Evolutionary conservation across 30 jellyfish, hydroid and myxozoan genomes (phyloP).

Genomic region (Sanderia malayensis): DNA sequence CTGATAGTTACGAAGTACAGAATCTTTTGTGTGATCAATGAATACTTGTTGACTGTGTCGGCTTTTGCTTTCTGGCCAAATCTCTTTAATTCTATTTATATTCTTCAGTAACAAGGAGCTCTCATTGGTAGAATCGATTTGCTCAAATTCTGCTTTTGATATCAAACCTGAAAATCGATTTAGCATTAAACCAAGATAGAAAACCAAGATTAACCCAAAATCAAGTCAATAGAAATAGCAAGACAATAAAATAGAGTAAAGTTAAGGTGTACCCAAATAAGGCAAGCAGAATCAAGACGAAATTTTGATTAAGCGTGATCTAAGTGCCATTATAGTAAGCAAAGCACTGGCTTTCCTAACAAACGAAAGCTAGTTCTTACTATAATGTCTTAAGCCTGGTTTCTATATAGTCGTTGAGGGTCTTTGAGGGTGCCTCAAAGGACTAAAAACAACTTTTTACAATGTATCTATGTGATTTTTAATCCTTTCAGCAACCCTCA

Average conservation of each 20-base stretch:
- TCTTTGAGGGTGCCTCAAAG: too few species aligned
- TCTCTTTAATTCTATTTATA: constrained; percentile 32
- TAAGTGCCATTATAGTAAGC: neutral
- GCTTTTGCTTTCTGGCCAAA: constrained; percentile 33
- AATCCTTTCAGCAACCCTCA: too few species aligned
- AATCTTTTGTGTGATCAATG: constrained; percentile 15
- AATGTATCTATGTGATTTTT: too few species aligned
- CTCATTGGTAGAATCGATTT: constrained; percentile 9
- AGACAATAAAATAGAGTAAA: too few species aligned
- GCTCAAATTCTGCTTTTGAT: constrained; percentile 19
- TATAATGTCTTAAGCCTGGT: too few species aligned
- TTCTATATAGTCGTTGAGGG: too few species aligned
- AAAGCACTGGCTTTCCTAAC: too few species aligned
- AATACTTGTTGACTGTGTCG: constrained; percentile 54
- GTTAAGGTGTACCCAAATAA: neutral
- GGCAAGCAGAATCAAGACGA: neutral
- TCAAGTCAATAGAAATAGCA: neutral
- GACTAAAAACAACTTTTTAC: too few species aligned
- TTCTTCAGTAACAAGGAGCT: neutral
- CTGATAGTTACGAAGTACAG: constrained; percentile 12
- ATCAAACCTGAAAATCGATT: constrained; percentile 8
- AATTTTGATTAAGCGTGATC: neutral
- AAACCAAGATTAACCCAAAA: neutral
- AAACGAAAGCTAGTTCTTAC: too few species aligned
- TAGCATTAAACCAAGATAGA: too few species aligned